Conservation (phyloP, 2,888 invertebrate genomes). For the Autographa pulchrina region DNA sequence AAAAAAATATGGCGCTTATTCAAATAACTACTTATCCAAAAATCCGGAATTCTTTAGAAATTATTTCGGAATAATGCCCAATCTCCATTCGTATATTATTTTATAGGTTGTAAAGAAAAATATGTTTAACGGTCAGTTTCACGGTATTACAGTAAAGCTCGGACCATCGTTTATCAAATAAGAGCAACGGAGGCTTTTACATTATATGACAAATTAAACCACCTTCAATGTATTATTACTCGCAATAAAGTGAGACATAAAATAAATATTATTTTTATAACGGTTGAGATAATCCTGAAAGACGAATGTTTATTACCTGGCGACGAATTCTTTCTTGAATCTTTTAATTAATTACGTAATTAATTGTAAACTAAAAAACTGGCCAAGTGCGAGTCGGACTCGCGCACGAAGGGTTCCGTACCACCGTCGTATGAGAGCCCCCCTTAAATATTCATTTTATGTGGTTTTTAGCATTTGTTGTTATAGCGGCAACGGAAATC, state of each 20-base stretch:
- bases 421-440: too few species aligned
- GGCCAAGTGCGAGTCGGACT: too few species aligned
- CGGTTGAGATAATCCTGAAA: conserved; percentile 1
- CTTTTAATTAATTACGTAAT: not conserved
- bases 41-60: conserved; percentile 1
- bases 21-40: too few species aligned
- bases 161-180: conserved; percentile 14
- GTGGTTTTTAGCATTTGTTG: too few species aligned
- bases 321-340: not conserved
- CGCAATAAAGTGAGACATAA: conserved; percentile 24
- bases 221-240: not conserved
- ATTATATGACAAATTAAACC: conserved; percentile 37
- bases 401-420: too few species aligned
- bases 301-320: conserved; percentile 1
- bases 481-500: too few species aligned
- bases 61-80: conserved; percentile 19
- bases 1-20: too few species aligned
- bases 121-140: conserved; percentile 23
- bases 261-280: conserved; percentile 28
- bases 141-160: conserved; percentile 26
- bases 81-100: conserved; percentile 27
- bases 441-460: too few species aligned
- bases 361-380: too few species aligned
- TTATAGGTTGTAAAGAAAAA: conserved; percentile 36
- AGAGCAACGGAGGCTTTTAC: conserved; percentile 29